phyloP scores from a whole-genome alignment of 2,888 invertebrate species.

The Tipula unca region DNA sequence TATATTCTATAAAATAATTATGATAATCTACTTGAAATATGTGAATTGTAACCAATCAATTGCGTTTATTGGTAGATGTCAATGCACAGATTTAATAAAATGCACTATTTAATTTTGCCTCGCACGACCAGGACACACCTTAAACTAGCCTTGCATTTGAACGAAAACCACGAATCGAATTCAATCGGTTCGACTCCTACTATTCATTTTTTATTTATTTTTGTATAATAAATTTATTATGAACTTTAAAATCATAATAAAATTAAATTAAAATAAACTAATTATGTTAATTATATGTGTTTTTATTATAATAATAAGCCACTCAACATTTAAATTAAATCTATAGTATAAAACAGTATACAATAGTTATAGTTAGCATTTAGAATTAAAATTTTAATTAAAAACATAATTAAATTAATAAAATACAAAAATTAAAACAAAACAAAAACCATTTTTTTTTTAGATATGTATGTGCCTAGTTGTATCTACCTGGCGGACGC shows the following conservation, averaged over 20 bases:
- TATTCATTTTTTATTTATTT: background rate
- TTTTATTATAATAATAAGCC: constrained; percentile 21
- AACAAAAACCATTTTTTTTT: background rate
- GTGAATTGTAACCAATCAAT: too few species aligned
- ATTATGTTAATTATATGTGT: background rate
- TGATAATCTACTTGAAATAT: too few species aligned
- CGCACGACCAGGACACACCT: too few species aligned
- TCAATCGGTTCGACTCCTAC: background rate
- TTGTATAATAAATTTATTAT: background rate
- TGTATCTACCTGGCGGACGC: constrained; percentile 28
- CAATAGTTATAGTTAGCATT: background rate
- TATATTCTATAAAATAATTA: too few species aligned
- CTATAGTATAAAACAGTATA: background rate
- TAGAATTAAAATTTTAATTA: background rate
- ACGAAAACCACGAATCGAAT: background rate
- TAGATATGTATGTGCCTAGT: constrained; percentile 24
- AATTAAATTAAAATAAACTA: background rate
- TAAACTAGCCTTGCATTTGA: background rate
- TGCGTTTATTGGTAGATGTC: too few species aligned
- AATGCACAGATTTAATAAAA: too few species aligned
- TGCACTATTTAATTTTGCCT: too few species aligned
- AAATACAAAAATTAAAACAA: background rate
- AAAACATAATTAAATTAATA: background rate
- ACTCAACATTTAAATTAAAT: constrained; percentile 25
- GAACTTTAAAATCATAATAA: background rate